phyloP scores from a whole-genome alignment of 2,113 vertebrate species.

The Crocuta crocuta region DNA sequence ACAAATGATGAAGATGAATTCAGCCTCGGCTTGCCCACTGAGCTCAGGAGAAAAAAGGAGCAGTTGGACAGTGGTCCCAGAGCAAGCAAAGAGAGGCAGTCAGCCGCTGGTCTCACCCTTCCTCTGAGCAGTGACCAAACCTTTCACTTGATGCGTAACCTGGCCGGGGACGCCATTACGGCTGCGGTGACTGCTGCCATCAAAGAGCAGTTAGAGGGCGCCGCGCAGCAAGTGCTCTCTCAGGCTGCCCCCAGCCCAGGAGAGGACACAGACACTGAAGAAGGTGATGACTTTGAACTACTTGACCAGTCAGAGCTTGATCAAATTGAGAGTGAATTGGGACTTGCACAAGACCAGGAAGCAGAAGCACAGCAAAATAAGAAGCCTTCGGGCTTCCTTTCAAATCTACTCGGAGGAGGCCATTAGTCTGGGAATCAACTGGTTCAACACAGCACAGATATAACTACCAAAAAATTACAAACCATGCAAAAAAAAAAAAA shows the following conservation, averaged over 20 bases:
- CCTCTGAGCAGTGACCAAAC: conserved; percentile 85
- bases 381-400: conserved; percentile 93
- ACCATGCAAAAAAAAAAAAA: conserved; percentile 70
- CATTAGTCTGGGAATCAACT: conserved; percentile 87
- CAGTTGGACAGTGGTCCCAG: conserved; percentile 64
- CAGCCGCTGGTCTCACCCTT: conserved; percentile 83
- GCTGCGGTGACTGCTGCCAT: conserved; percentile 93
- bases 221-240: conserved; percentile 63
- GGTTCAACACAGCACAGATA: conserved; percentile 74
- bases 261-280: conserved; percentile 95
- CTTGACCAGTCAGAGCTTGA: conserved; percentile 99
- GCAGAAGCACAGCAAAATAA: conserved; percentile 82
- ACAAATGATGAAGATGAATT: conserved; percentile 94
- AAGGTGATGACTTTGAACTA: conserved; percentile 97
- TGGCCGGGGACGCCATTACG: conserved; percentile 91
- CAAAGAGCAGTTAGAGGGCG: conserved; percentile 91
- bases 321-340: conserved; percentile 95
- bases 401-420: conserved; percentile 94
- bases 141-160: conserved; percentile 89
- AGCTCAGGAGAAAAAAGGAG: conserved; percentile 81
- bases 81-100: conserved; percentile 72
- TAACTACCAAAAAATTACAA: conserved; percentile 79
- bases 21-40: conserved; percentile 90
- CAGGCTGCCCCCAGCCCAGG: conserved; percentile 78
- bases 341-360: conserved; percentile 87